Conservation (phyloP, 2,797 vertebrate genomes). For the Acropternis orthonyx region DNA sequence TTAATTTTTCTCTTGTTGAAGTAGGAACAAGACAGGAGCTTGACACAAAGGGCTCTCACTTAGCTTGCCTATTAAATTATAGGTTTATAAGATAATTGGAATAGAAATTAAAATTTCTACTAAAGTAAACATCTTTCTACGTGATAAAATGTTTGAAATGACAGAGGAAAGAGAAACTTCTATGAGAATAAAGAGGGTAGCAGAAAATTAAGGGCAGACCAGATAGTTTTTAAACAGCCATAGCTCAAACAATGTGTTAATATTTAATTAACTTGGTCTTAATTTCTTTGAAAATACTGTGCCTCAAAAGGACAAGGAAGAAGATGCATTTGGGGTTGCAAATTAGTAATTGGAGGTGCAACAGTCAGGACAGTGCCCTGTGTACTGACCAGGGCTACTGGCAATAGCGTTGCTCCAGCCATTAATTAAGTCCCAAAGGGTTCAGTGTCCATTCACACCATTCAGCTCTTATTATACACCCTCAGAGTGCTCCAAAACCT, state of each 20-base stretch:
- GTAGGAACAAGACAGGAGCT: neutral
- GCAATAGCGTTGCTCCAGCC: neutral
- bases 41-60: neutral
- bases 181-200: neutral
- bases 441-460: neutral
- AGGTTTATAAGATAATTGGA: neutral
- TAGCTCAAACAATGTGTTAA: neutral
- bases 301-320: neutral
- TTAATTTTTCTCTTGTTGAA: neutral
- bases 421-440: neutral
- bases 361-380: neutral
- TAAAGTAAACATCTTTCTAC: neutral
- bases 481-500: neutral
- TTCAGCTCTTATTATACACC: neutral
- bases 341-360: neutral
- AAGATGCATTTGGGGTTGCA: neutral
- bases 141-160: neutral
- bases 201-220: neutral
- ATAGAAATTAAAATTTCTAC: neutral
- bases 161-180: neutral
- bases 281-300: neutral
- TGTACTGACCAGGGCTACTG: neutral
- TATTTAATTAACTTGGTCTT: neutral
- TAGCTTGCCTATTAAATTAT: neutral
- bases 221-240: neutral